A percentile compares a stretch with the other conserved stretches of the same genome.
Evolutionary conservation across 1,140 invertebrate genomes (phyloP).

Genomic region (Acromyrmex echinatior): DNA sequence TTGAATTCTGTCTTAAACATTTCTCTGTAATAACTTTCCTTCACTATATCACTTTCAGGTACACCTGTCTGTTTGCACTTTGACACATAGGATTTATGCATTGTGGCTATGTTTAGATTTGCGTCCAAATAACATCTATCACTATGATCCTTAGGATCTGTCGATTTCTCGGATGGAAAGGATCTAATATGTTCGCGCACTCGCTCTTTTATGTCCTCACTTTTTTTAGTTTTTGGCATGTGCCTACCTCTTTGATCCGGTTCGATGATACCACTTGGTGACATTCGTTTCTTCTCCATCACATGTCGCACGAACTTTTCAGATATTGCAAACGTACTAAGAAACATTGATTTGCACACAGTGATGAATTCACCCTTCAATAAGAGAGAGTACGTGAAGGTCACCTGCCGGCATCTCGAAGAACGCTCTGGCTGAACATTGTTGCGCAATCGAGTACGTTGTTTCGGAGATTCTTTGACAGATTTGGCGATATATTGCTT

Average conservation of each 20-base stretch:
- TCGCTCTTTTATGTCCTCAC: constrained; percentile 71
- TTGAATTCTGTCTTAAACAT: constrained; percentile 79
- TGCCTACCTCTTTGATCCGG: constrained; percentile 75
- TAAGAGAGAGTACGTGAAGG: constrained; percentile 75
- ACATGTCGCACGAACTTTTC: constrained; percentile 78
- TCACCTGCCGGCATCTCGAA: constrained; percentile 70
- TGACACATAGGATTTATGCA: constrained; percentile 76
- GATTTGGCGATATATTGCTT: constrained; percentile 76
- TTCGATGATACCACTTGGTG: constrained; percentile 70
- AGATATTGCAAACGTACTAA: constrained; percentile 75
- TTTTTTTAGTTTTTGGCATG: constrained; percentile 77
- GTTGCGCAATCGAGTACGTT: constrained; percentile 70
- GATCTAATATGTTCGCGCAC: constrained; percentile 75
- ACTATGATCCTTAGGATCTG: constrained; percentile 63
- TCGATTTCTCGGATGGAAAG: constrained; percentile 66
- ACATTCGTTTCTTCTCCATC: constrained; percentile 76
- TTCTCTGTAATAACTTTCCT: constrained; percentile 78
- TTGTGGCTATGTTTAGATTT: constrained; percentile 71
- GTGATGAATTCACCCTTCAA: constrained; percentile 73
- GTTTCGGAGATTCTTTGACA: constrained; percentile 77
- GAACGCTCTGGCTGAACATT: constrained; percentile 68
- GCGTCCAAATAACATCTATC: constrained; percentile 70
- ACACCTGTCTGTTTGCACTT: constrained; percentile 72
- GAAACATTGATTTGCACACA: constrained; percentile 79
- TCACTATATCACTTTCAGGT: constrained; percentile 73